Evolutionary conservation across 2,113 vertebrate species (phyloP), one percentile per base, ranked within the genome.

Genomic region (Myotis davidii): DNA sequence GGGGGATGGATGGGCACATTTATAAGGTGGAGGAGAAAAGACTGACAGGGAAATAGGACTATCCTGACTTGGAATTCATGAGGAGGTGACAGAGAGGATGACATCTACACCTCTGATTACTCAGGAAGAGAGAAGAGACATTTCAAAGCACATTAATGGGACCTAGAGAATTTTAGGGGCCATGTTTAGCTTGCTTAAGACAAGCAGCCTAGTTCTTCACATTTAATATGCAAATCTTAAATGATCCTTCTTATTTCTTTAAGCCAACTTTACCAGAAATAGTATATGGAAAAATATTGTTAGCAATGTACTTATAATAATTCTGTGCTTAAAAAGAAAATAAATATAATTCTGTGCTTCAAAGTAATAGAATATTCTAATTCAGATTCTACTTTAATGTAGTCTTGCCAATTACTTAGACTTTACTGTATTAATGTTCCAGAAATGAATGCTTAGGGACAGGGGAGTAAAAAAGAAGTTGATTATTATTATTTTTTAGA

Each of bases 331-430:
- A 29, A 92, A 90, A 94, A 61, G 59, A 11, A 61, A 61, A 61
- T 11, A 61, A 61, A 27, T 61, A 74, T 85, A 67, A 92, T 56
- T 74, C 88, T 94, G 5, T 69, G 48, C 52, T 92, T 34, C 27
- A 92, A 90, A 95, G 81, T 69, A 90, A 88, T 70, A 61, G 92
- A 92, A 85, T 73, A 64, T 74, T 74, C 20, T 85, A 90, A 81
- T 45, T 64, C n/a, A 77, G 54, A 89, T 56, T 89, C 74, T 89
- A 89, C 78, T 65, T 83, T 91, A 82, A 85, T 77, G n/a, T 50
- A 90, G 48, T 37, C 59, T 85, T 77, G 79, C 82, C 70, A 42
- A 64, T 65, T 79, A 52, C 59, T 87, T 79, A 70, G 59, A 79
- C n/a, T 86, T 96, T 54, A 81, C 50, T 72, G 39, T 29, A 88